Conservation (phyloP, 2,113 vertebrate genomes). For the Crotophaga sulcirostris region DNA sequence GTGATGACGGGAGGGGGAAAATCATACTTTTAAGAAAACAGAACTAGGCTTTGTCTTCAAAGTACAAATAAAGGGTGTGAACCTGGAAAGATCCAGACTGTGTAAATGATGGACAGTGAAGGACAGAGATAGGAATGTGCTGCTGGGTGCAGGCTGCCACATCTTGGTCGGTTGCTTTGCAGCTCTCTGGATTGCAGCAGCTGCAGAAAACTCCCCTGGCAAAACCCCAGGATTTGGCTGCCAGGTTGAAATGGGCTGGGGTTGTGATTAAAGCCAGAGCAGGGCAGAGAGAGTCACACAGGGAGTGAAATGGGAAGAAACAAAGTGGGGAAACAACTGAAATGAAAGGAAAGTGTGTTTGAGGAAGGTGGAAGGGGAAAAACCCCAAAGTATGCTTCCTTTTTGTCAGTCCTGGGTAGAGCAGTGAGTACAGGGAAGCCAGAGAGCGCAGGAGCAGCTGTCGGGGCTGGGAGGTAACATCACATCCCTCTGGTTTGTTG, state of each 20-base stretch:
- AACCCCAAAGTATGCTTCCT: background rate
- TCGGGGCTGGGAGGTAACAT: background rate
- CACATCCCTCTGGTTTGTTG: background rate
- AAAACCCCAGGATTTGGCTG: background rate
- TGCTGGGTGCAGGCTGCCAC: background rate
- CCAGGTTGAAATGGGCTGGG: background rate
- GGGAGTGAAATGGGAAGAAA: background rate
- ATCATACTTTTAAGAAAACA: background rate
- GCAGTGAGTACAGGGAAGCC: background rate
- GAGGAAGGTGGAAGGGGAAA: rapidly evolving
- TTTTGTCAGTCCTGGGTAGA: background rate
- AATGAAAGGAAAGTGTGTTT: background rate
- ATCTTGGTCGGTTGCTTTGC: rapidly evolving
- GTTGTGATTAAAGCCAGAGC: rapidly evolving
- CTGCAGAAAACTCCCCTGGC: background rate
- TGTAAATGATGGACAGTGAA: background rate
- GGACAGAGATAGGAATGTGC: background rate
- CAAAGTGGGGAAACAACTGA: background rate
- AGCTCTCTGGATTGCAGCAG: background rate
- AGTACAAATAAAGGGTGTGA: background rate
- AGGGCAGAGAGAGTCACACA: background rate
- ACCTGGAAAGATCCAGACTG: too few relatives aligned
- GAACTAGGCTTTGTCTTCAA: background rate
- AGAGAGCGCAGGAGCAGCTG: background rate
- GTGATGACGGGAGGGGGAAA: background rate